Conservation (phyloP, 2,888 invertebrate genomes). For the Lasioglossum lativentre region DNA sequence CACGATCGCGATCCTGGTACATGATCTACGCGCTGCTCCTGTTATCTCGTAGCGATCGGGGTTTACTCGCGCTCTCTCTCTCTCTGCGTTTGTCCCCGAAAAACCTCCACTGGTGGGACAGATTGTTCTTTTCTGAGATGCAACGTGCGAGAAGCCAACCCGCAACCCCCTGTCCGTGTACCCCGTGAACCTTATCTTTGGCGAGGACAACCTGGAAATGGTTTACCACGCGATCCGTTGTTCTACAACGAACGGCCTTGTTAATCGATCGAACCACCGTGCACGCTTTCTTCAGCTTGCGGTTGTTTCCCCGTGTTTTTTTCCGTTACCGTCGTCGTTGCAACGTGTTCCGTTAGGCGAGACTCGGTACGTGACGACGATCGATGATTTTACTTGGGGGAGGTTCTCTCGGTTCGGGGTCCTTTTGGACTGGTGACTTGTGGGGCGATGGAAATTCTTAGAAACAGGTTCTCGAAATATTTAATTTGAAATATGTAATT, state of each 20-base stretch:
- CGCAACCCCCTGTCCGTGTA: neutral
- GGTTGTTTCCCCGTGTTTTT: neutral
- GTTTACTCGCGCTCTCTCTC: constrained; percentile 68
- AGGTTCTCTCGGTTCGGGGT: neutral
- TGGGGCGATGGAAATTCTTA: too few species aligned
- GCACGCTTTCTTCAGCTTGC: neutral
- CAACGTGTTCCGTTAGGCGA: constrained; percentile 24
- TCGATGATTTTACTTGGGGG: neutral
- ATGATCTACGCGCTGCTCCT: constrained; percentile 77
- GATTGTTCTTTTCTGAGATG: constrained; percentile 30
- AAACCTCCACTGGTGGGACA: constrained; percentile 30
- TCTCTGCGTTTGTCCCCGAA: constrained; percentile 57
- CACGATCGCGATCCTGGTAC: constrained; percentile 78
- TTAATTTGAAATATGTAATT: too few species aligned
- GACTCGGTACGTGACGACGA: neutral
- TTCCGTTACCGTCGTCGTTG: neutral
- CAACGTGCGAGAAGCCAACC: neutral
- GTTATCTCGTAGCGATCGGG: constrained; percentile 74
- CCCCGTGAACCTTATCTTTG: neutral
- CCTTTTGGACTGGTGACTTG: neutral
- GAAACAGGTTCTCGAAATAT: too few species aligned
- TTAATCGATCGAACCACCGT: constrained; percentile 53
- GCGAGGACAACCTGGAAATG: constrained; percentile 48
- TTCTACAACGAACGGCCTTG: constrained; percentile 57
- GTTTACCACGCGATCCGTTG: constrained; percentile 58